Evolutionary conservation across 2,888 invertebrate species (phyloP).

Genomic region (Diaprepes abbreviatus): DNA sequence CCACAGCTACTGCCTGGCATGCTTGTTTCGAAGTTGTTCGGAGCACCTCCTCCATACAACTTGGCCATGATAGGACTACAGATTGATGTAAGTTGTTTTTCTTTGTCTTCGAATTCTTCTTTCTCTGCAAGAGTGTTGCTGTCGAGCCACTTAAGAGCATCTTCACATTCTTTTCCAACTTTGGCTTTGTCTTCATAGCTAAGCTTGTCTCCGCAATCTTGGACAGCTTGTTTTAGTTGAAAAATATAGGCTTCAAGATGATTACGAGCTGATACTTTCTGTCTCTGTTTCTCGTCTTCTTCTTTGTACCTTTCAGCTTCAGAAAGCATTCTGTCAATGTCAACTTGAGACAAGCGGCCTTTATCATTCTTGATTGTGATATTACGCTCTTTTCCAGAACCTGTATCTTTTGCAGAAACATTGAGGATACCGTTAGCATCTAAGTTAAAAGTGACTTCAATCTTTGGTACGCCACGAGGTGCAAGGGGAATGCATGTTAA

Average conservation of each 20-base stretch:
- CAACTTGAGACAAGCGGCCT: constrained; percentile 46
- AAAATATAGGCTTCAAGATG: constrained; percentile 80
- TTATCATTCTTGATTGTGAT: constrained; percentile 81
- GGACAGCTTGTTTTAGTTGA: constrained; percentile 77
- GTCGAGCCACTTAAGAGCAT: constrained; percentile 80
- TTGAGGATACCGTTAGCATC: constrained; percentile 81
- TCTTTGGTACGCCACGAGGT: constrained; percentile 78
- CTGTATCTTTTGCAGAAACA: constrained; percentile 72
- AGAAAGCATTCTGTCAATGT: constrained; percentile 47
- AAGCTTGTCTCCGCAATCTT: constrained; percentile 76
- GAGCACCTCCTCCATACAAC: constrained; percentile 60
- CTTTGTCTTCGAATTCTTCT: constrained; percentile 76
- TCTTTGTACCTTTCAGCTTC: constrained; percentile 47
- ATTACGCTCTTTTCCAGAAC: constrained; percentile 77
- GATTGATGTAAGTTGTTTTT: constrained; percentile 67
- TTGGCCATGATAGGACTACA: constrained; percentile 76
- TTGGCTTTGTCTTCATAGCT: constrained; percentile 68
- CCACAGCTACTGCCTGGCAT: constrained; percentile 51
- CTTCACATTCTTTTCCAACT: constrained; percentile 71
- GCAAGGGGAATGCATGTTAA: constrained; percentile 79
- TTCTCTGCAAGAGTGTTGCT: constrained; percentile 74
- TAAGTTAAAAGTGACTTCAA: constrained; percentile 80
- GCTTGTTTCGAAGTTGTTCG: constrained; percentile 18
- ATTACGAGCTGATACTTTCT: constrained; percentile 78
- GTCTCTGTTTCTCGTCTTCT: constrained; percentile 75